Conservation (phyloP, 2,113 vertebrate species). For the Felis chaus region DNA sequence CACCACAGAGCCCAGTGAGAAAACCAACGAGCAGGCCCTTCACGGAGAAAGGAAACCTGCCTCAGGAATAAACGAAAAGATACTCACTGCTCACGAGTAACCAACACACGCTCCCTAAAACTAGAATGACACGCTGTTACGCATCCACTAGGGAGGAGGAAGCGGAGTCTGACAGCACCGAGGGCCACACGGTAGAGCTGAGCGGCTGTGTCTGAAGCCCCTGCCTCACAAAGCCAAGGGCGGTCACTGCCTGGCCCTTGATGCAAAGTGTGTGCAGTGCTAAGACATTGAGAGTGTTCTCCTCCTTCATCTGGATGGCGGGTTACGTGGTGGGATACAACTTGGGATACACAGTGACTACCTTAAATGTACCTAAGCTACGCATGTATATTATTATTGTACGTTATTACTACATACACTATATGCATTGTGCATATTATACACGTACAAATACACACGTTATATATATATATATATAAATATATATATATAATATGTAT, state of each 20-base stretch:
- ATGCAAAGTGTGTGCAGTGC: fast-evolving
- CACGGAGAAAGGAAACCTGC: not conserved
- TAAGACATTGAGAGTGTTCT: fast-evolving
- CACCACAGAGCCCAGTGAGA: fast-evolving
- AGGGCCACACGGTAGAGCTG: fast-evolving
- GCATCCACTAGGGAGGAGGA: not conserved
- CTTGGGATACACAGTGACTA: not conserved
- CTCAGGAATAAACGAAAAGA: not conserved
- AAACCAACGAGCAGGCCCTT: not conserved
- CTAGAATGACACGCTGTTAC: too few species aligned
- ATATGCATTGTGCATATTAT: not conserved
- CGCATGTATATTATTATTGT: not conserved
- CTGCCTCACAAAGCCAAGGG: not conserved
- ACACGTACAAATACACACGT: not conserved
- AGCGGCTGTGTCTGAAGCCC: not conserved
- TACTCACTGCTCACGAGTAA: fast-evolving
- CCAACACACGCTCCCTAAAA: not conserved
- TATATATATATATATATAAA: too few species aligned
- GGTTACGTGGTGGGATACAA: not conserved
- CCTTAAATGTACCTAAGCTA: not conserved
- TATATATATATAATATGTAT: not conserved
- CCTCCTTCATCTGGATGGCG: not conserved
- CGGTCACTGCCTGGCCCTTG: too few species aligned
- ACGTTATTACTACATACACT: fast-evolving
- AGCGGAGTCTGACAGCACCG: fast-evolving